Percentiles rank a stretch among this genome's conserved stretches.
Evolutionary conservation across 2,113 vertebrate species (phyloP).

Genomic region (Pomatorhinus ruficollis): DNA sequence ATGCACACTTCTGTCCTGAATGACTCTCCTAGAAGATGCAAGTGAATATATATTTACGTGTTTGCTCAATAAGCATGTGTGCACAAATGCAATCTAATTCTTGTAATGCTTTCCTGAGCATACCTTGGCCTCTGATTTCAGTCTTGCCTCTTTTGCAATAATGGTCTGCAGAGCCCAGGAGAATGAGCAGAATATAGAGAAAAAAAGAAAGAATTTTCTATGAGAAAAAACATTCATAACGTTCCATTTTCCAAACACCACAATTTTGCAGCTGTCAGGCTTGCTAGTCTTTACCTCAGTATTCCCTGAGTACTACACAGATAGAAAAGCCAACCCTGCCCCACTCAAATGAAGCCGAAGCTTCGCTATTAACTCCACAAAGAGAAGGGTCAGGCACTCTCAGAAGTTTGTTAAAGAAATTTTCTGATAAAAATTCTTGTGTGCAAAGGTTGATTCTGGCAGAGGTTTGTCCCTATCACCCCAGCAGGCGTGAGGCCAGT

Average conservation of each 20-base stretch:
- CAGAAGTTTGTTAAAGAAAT: not conserved
- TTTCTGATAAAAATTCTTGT: not conserved
- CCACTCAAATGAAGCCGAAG: not conserved
- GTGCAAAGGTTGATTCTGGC: not conserved
- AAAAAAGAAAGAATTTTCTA: not conserved
- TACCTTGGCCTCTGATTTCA: not conserved
- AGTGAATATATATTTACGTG: not conserved
- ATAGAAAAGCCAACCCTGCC: not conserved
- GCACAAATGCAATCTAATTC: not conserved
- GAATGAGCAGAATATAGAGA: not conserved
- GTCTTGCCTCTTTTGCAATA: not conserved
- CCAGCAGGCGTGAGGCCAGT: not conserved
- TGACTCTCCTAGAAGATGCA: not conserved
- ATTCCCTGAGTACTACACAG: not conserved
- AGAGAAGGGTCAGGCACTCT: not conserved
- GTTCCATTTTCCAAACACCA: not conserved
- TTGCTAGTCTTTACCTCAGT: not conserved
- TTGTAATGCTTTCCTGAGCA: not conserved
- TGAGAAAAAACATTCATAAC: not conserved
- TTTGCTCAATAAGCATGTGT: not conserved
- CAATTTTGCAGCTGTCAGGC: not conserved
- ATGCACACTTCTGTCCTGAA: not conserved
- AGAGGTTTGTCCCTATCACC: rapidly evolving
- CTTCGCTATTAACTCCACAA: not conserved
- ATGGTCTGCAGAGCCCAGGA: not conserved